phyloP scores from a whole-genome alignment of 2,113 vertebrate species.

The Hypanus sabinus region DNA sequence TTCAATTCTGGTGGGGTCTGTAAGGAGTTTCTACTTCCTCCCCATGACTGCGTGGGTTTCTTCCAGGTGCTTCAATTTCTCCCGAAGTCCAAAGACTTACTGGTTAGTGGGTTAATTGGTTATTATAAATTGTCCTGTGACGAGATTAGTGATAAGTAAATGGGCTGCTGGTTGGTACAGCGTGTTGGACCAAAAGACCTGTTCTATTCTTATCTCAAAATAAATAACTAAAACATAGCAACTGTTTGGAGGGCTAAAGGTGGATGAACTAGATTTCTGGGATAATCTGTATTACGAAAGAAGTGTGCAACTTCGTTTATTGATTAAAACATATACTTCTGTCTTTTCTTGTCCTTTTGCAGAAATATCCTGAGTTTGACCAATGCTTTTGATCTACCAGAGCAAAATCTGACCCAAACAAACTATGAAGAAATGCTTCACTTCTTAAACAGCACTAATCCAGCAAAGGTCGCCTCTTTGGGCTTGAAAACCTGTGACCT shows the following conservation, averaged over 20 bases:
- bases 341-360: constrained; percentile 41
- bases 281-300: not conserved
- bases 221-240: not conserved
- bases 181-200: no score
- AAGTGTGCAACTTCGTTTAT: not conserved
- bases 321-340: not conserved
- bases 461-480: constrained; percentile 40
- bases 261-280: not conserved
- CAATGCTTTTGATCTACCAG: constrained; percentile 63
- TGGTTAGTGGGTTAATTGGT: no score
- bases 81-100: no score
- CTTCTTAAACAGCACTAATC: constrained; percentile 45
- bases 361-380: constrained; percentile 67
- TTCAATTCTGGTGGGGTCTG: no score
- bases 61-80: no score
- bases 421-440: constrained; percentile 55
- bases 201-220: no score
- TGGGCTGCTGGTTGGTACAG: no score
- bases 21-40: no score
- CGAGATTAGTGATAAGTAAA: no score
- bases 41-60: no score
- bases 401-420: constrained; percentile 56
- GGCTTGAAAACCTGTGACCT: constrained; percentile 57
- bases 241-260: not conserved
- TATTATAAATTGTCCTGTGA: no score